Conservation (phyloP, 2,888 invertebrate species). For the Ischnura elegans region DNA sequence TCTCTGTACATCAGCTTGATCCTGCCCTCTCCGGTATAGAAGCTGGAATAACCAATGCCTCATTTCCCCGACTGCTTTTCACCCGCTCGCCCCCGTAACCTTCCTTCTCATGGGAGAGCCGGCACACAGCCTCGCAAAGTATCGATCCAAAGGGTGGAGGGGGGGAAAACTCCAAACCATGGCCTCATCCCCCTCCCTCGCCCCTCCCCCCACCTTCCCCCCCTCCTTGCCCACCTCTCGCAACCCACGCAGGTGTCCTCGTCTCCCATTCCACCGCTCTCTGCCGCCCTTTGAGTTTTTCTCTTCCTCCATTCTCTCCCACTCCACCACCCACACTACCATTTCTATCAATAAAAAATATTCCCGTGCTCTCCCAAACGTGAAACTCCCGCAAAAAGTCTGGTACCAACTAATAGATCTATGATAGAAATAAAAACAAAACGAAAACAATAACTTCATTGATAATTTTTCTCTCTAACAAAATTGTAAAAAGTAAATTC, state of each 20-base stretch:
- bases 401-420: too few relatives aligned
- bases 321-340: not conserved
- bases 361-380: too few relatives aligned
- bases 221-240: not conserved
- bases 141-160: not conserved
- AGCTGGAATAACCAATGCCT: not conserved
- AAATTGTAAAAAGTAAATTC: too few relatives aligned
- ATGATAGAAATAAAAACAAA: too few relatives aligned
- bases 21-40: too few relatives aligned
- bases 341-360: too few relatives aligned
- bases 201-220: not conserved
- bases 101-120: not conserved
- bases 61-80: not conserved
- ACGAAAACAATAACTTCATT: too few relatives aligned
- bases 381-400: too few relatives aligned
- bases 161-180: not conserved
- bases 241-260: conserved; percentile 19
- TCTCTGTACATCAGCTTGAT: too few relatives aligned
- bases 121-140: not conserved
- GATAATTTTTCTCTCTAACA: too few relatives aligned
- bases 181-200: not conserved
- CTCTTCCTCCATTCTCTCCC: not conserved
- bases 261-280: not conserved
- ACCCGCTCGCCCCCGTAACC: not conserved
- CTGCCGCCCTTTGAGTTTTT: too few relatives aligned